Percentiles rank a stretch among this genome's conserved stretches.
Evolutionary conservation across 2,113 vertebrate species (phyloP).

Genomic region (Corythaixoides concolor): DNA sequence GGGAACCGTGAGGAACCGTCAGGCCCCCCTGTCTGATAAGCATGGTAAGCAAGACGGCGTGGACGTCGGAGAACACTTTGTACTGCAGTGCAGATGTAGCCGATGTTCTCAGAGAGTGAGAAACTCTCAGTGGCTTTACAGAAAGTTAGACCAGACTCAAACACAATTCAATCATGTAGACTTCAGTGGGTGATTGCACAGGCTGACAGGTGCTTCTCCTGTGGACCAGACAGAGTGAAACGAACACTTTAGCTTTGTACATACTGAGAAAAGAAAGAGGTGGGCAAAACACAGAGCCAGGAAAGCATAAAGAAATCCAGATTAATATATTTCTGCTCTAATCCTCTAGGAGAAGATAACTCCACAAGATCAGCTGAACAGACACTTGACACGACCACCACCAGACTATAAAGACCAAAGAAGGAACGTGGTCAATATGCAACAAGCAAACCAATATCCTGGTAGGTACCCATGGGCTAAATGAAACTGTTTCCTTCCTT

Average conservation of each 20-base stretch:
- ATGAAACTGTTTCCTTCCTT: neutral
- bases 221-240: neutral
- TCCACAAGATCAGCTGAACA: constrained; percentile 88
- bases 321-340: constrained; percentile 11
- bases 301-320: neutral
- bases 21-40: neutral
- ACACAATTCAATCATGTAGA: neutral
- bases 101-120: neutral
- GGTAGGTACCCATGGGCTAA: constrained; percentile 69
- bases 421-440: constrained; percentile 79
- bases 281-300: neutral
- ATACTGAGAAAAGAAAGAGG: neutral
- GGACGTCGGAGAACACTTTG: neutral
- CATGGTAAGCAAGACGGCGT: neutral
- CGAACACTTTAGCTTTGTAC: neutral
- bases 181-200: neutral
- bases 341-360: constrained; percentile 86
- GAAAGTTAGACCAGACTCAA: neutral
- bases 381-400: constrained; percentile 91
- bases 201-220: neutral
- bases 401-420: constrained; percentile 95
- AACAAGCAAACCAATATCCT: constrained; percentile 81
- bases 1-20: neutral
- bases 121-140: neutral
- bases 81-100: neutral